A percentile compares a stretch with the other conserved stretches of the same genome.
These are phyloP conservation scores for Brachynemurus nebulosus DNA, from an alignment of 2,888 invertebrate species.

Conservation along the genomic window DNA sequence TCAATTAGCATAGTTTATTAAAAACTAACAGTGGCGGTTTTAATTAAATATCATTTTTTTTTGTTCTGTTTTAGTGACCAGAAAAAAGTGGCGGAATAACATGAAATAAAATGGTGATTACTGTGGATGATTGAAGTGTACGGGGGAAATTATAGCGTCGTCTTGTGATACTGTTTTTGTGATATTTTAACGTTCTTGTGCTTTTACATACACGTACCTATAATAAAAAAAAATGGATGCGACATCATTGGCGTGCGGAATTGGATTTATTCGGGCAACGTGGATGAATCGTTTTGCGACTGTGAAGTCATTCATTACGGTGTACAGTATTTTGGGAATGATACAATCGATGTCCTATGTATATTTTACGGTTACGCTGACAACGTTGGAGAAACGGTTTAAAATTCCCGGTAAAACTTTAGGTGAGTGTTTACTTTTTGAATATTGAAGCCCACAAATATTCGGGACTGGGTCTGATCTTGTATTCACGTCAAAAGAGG, in stretches of 20 bases:
- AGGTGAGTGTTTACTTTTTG: conserved; percentile 32
- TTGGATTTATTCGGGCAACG: conserved; percentile 39
- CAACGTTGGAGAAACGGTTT: conserved; percentile 51
- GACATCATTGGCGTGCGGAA: conserved; percentile 33
- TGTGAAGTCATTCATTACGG: conserved; percentile 40
- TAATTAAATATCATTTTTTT: no score
- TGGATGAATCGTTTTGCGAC: conserved; percentile 45
- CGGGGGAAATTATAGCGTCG: no score
- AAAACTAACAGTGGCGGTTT: no score
- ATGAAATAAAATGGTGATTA: no score
- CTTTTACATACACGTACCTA: no score
- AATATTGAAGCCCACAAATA: conserved; percentile 2
- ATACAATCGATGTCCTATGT: conserved; percentile 50
- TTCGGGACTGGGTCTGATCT: background rate
- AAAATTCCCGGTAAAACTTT: conserved; percentile 53
- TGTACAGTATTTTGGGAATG: conserved; percentile 48
- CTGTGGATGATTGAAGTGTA: no score
- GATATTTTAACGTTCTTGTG: no score
- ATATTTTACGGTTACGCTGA: conserved; percentile 48
- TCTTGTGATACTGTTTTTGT: no score
- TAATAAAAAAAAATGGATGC: background rate
- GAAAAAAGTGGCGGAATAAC: no score
- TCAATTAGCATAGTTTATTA: no score
- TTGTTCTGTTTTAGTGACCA: no score
- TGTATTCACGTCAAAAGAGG: no score